These are phyloP conservation scores for Gastracanthus pulcherrimus DNA, from an alignment of 2,888 invertebrate genomes.

Conservation along the genomic window DNA sequence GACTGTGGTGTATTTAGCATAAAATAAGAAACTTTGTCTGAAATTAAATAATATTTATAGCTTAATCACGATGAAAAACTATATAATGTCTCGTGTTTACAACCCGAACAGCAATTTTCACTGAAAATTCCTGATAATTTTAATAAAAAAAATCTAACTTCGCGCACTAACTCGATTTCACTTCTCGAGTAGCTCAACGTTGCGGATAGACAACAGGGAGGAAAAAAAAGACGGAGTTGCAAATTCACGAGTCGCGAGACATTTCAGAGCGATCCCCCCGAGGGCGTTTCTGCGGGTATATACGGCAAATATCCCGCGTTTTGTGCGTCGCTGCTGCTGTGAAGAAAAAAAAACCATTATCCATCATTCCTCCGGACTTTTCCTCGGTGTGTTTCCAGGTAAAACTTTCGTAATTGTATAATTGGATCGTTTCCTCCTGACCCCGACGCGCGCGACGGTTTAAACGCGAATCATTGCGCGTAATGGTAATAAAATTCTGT, in stretches of 20 bases:
- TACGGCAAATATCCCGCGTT: not conserved
- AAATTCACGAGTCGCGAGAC: not conserved
- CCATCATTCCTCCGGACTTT: conserved; percentile 31
- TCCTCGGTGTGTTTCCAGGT: conserved; percentile 14
- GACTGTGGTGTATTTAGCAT: too few relatives aligned
- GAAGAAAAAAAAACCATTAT: conserved; percentile 35
- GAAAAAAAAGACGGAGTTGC: not conserved
- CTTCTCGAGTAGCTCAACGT: too few relatives aligned
- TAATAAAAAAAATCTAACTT: not conserved
- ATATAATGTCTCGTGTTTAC: too few relatives aligned
- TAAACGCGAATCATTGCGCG: not conserved
- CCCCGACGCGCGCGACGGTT: not conserved
- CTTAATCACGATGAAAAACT: too few relatives aligned
- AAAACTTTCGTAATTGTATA: conserved; percentile 48
- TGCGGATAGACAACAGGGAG: not conserved
- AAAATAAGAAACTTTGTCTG: too few relatives aligned
- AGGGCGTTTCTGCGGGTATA: not conserved
- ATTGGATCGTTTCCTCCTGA: conserved; percentile 39
- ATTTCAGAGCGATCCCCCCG: not conserved
- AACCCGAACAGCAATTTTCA: not conserved
- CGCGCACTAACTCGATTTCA: not conserved
- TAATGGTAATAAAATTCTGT: conserved; percentile 4
- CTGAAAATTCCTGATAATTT: not conserved
- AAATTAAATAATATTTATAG: too few relatives aligned
- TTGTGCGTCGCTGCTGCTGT: not conserved